These are phyloP conservation scores for Rhinogobius similis DNA, from an alignment of 2,113 vertebrate genomes.

Conservation along the genomic window DNA sequence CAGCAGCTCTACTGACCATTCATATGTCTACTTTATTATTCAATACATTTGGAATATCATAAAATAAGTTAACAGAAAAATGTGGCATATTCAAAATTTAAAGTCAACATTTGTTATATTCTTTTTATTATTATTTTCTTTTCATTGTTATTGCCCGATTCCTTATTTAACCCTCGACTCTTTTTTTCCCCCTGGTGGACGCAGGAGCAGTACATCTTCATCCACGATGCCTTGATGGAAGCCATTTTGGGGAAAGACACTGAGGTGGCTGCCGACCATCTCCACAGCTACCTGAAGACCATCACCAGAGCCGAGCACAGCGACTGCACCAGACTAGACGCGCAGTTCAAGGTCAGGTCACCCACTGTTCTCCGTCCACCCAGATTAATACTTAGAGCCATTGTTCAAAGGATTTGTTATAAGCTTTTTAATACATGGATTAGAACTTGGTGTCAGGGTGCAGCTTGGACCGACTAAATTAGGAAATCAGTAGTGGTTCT, in stretches of 20 bases:
- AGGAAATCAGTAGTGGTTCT: not conserved
- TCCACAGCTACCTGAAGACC: constrained; percentile 89
- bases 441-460: not conserved
- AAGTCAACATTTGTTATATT: no score
- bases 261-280: constrained; percentile 85
- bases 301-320: constrained; percentile 86
- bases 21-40: no score
- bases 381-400: not conserved
- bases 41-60: no score
- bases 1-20: no score
- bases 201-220: constrained; percentile 96
- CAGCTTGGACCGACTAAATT: not conserved
- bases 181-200: constrained; percentile 8
- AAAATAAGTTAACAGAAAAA: no score
- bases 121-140: no score
- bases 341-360: constrained; percentile 88
- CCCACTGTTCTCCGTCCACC: not conserved
- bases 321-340: constrained; percentile 86
- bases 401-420: not conserved
- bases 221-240: constrained; percentile 94
- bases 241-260: constrained; percentile 91
- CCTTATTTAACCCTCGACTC: no score
- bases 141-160: no score
- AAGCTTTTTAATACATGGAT: not conserved
- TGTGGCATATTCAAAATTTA: no score